Evolutionary conservation across 1,140 invertebrate genomes (phyloP).

Genomic region (Adoxophyes honmai): DNA sequence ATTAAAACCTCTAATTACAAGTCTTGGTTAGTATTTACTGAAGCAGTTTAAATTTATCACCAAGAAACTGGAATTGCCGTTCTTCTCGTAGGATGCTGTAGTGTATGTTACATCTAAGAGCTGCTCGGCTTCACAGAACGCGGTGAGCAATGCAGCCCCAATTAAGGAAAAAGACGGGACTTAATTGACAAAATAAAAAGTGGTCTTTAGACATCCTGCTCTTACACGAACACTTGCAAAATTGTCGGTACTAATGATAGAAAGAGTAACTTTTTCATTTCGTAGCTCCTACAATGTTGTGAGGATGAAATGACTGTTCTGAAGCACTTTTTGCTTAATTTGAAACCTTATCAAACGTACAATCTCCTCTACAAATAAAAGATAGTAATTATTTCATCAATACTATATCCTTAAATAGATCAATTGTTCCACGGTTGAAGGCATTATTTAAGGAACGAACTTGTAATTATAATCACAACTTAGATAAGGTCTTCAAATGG

Average conservation of each 20-base stretch:
- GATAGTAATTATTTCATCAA: too few species aligned
- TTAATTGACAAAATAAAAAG: conserved; percentile 12
- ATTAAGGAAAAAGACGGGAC: conserved; percentile 2
- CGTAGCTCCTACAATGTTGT: too few species aligned
- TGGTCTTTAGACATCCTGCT: conserved; percentile 2
- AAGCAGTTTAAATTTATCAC: background rate
- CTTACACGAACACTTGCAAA: background rate
- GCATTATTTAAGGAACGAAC: too few species aligned
- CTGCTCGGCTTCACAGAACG: background rate
- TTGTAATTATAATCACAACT: too few species aligned
- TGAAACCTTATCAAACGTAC: too few species aligned
- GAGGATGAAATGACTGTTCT: too few species aligned
- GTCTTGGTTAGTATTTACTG: background rate
- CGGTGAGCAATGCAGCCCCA: background rate
- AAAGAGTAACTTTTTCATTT: too few species aligned
- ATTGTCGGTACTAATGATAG: background rate
- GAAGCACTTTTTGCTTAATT: too few species aligned
- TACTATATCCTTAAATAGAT: too few species aligned
- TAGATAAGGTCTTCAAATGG: too few species aligned
- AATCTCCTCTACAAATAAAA: too few species aligned
- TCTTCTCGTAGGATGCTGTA: background rate
- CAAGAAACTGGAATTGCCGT: background rate
- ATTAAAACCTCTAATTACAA: background rate
- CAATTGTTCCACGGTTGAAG: too few species aligned
- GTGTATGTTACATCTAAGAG: conserved; percentile 7